Conservation (phyloP, 2,888 invertebrate genomes). For the Dryomyza anilis region DNA sequence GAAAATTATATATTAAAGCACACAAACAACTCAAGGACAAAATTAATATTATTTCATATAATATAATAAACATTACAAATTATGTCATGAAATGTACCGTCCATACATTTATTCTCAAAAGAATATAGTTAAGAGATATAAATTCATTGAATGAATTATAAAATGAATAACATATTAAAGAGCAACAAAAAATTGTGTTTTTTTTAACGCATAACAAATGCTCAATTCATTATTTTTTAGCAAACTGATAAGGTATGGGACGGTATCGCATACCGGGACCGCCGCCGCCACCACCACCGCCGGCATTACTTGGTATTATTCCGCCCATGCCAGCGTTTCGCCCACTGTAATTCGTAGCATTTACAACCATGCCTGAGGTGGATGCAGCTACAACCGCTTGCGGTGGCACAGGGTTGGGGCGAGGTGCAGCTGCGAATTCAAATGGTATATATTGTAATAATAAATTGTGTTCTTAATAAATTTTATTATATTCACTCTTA, state of each 20-base stretch:
- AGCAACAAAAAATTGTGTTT: slow-evolving; percentile 6
- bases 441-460: not conserved
- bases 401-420: slow-evolving; percentile 52
- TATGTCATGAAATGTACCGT: slow-evolving; percentile 7
- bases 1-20: not conserved
- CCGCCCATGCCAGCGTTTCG: slow-evolving; percentile 49
- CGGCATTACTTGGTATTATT: slow-evolving; percentile 46
- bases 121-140: not conserved
- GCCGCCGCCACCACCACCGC: slow-evolving; percentile 40
- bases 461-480: slow-evolving; percentile 11
- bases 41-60: not conserved
- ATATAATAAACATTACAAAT: not conserved
- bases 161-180: slow-evolving; percentile 3
- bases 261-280: slow-evolving; percentile 52
- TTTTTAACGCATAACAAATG: not conserved
- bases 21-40: not conserved
- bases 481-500: slow-evolving; percentile 32
- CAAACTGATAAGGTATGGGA: slow-evolving; percentile 54
- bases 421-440: slow-evolving; percentile 45
- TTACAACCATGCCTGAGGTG: slow-evolving; percentile 52
- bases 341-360: slow-evolving; percentile 52
- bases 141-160: not conserved
- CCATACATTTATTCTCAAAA: not conserved
- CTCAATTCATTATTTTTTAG: slow-evolving; percentile 50
- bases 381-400: slow-evolving; percentile 54